These are phyloP conservation scores for Rambutsinella grinnellia DNA, from an alignment of 2,888 invertebrate genomes.

Conservation along the genomic window DNA sequence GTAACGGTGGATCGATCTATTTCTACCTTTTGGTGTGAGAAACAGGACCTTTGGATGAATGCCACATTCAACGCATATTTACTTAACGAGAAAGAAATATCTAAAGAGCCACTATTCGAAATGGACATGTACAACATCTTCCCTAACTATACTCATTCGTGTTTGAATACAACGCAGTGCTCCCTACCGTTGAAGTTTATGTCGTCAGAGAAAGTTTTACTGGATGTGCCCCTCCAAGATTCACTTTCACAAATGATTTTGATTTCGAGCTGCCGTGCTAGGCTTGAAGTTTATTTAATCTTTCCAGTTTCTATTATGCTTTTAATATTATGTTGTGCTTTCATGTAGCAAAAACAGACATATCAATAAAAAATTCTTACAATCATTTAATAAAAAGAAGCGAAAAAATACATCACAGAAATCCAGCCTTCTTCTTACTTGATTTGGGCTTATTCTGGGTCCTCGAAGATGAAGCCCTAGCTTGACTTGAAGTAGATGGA, in stretches of 20 bases:
- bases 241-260: slow-evolving; percentile 79
- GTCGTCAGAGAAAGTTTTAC: slow-evolving; percentile 84
- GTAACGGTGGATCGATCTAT: slow-evolving; percentile 86
- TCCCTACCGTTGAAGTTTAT: slow-evolving; percentile 80
- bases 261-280: slow-evolving; percentile 83
- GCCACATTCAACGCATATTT: slow-evolving; percentile 79
- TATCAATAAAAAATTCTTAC: too few species aligned
- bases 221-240: slow-evolving; percentile 84
- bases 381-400: too few species aligned
- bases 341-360: slow-evolving; percentile 73
- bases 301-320: slow-evolving; percentile 84
- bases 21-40: slow-evolving; percentile 84
- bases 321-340: slow-evolving; percentile 83
- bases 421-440: too few species aligned
- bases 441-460: too few species aligned
- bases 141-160: slow-evolving; percentile 78
- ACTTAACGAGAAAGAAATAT: slow-evolving; percentile 78
- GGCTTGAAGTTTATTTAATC: slow-evolving; percentile 83
- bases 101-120: slow-evolving; percentile 77
- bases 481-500: too few species aligned
- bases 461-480: too few species aligned
- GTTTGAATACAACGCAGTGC: slow-evolving; percentile 84
- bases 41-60: slow-evolving; percentile 84
- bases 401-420: too few species aligned
- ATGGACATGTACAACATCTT: slow-evolving; percentile 86